Evolutionary conservation across 2,113 vertebrate genomes (phyloP), one percentile per base, ranked within the genome.

Genomic region (Salvelinus alpinus): DNA sequence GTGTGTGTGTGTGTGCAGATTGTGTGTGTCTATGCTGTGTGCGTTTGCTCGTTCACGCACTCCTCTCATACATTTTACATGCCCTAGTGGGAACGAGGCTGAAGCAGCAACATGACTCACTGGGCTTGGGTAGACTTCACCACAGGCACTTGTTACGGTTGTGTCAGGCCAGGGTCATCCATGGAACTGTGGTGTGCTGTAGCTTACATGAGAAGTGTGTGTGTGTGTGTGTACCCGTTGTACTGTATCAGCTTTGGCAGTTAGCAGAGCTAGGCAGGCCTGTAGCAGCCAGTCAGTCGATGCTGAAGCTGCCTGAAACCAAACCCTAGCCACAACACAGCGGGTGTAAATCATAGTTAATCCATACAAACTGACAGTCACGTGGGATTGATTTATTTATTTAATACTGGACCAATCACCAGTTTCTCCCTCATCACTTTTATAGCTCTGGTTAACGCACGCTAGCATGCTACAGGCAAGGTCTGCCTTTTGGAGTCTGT

Each of bases 61-160:
- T 12, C 38, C 9, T 44, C 51, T 76, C 70, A 78, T 82, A 73
- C 27, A 79, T 87, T 80, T 90, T 83, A 27, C 73, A 79, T 70
- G 76, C 75, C 74, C 77, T 74, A 72, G 73, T 78, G 77, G 83
- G 73, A 77, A 85, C 69, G 75, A 31, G 51, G 73, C 60, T 81
- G 27, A 22, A 22, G 62, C 83, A 68, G 72, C 47, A 16, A n/a
- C 59, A 22, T 84, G 82, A 85, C 74, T 84, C 85, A 79, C 51
- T 18, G 25, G 51, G 65, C 71, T 47, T 6, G 54, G 75, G 27
- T 34, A 59, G 73, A 65, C 64, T 77, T 76, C 78, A 83, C 80
- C 80, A 74, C 59, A 22, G 13, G 71, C 73, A 79, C 73, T 78
- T 72, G 75, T 79, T 78, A 66, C 74, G 64, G 64, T 66, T 64